Percentiles rank a stretch among this genome's conserved stretches.
phyloP scores from a whole-genome alignment of 2,888 invertebrate genomes.

The Ectropis crepuscularia region DNA sequence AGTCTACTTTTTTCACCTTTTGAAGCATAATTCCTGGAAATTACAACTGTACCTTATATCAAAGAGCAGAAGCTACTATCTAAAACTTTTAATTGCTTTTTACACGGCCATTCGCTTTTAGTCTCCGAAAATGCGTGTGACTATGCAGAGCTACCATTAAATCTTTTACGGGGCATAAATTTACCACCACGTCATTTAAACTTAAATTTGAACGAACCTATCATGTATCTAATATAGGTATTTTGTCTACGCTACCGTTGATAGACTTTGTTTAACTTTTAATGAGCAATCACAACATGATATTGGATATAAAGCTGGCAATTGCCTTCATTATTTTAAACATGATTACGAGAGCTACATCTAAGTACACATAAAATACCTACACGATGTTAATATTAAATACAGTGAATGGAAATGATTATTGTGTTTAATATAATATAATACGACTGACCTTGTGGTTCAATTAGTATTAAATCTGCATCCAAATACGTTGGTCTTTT shows the following conservation, averaged over 20 bases:
- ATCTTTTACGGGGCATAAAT: conserved; percentile 61
- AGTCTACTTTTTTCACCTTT: too few species aligned
- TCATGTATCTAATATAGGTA: conserved; percentile 7
- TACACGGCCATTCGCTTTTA: conserved; percentile 72
- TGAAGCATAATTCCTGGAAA: background rate
- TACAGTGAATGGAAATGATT: too few species aligned
- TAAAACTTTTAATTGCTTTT: conserved; percentile 82
- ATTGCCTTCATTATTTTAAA: conserved; percentile 6
- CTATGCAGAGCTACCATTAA: conserved; percentile 67
- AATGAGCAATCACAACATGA: conserved; percentile 20
- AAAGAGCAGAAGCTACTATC: conserved; percentile 68
- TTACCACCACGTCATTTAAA: conserved; percentile 48
- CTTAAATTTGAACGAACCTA: conserved; percentile 38
- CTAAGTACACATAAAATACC: background rate
- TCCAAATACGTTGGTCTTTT: too few species aligned
- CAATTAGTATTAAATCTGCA: too few species aligned
- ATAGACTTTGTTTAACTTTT: conserved; percentile 17
- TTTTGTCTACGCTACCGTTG: conserved; percentile 7
- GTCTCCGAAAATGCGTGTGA: conserved; percentile 68
- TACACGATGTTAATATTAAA: background rate
- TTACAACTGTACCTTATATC: conserved; percentile 13
- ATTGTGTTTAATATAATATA: too few species aligned
- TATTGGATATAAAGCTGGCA: conserved; percentile 8
- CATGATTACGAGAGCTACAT: background rate
- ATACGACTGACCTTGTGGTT: too few species aligned